phyloP scores from a whole-genome alignment of 2,113 vertebrate genomes.

The Macroglossus sobrinus region DNA sequence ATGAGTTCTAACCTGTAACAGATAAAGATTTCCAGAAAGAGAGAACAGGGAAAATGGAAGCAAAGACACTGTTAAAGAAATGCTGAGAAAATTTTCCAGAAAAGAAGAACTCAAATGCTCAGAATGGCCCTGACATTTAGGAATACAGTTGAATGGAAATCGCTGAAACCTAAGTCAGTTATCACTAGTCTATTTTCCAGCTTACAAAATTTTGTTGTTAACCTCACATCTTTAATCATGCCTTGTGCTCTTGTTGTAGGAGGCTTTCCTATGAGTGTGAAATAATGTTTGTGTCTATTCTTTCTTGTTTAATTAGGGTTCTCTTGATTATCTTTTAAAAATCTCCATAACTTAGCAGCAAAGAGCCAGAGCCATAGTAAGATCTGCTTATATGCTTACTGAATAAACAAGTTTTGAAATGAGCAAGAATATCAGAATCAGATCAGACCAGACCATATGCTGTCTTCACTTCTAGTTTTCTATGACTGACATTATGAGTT shows the following conservation, averaged over 20 bases:
- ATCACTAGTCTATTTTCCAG: neutral
- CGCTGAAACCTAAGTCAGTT: neutral
- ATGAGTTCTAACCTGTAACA: neutral
- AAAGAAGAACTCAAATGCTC: neutral
- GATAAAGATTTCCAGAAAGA: neutral
- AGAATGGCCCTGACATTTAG: neutral
- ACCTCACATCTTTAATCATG: neutral
- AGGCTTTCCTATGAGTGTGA: neutral
- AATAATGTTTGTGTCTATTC: neutral
- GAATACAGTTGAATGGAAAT: neutral
- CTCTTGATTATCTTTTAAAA: neutral
- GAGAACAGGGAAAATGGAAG: neutral
- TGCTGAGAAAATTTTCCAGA: neutral
- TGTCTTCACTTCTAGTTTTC: neutral
- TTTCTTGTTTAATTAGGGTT: neutral
- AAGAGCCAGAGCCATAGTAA: neutral
- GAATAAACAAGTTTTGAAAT: neutral
- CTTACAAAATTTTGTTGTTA: neutral
- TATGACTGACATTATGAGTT: neutral
- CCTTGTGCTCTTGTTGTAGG: neutral
- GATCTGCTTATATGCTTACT: neutral
- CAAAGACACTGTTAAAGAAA: neutral
- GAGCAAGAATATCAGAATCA: neutral
- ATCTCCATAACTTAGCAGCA: neutral
- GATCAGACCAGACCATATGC: neutral